Conservation (phyloP, 2,113 vertebrate species). For the Loxodonta africana region DNA sequence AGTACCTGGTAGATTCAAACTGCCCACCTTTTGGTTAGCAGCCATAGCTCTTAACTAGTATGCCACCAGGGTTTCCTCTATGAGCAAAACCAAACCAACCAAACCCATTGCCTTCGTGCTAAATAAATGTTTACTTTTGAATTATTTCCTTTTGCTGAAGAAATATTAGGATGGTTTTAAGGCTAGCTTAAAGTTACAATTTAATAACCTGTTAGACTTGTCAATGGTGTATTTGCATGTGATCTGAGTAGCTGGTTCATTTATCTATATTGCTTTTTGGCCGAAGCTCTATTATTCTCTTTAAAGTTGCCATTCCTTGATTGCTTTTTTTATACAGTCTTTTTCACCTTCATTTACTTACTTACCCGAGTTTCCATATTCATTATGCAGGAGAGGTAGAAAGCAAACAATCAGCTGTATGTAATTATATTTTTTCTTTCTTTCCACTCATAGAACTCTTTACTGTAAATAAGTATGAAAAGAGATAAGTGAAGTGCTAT, state of each 20-base stretch:
- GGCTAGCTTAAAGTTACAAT: not conserved
- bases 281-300: not conserved
- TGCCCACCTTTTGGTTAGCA: no score
- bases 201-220: not conserved
- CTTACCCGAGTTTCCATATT: not conserved
- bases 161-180: not conserved
- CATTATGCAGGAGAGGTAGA: not conserved
- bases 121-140: no score
- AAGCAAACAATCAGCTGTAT: not conserved
- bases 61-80: no score
- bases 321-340: not conserved
- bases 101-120: no score
- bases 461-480: not conserved
- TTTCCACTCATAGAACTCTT: not conserved
- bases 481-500: not conserved
- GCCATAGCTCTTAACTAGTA: no score
- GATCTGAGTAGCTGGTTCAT: not conserved
- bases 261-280: not conserved
- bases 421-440: not conserved
- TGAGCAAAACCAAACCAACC: no score
- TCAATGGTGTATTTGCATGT: not conserved
- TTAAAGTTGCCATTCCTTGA: not conserved
- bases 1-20: no score
- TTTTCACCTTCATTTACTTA: not conserved
- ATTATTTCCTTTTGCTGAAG: no score